Conservation (phyloP, 2,888 invertebrate genomes). For the Frankliniella intonsa region DNA sequence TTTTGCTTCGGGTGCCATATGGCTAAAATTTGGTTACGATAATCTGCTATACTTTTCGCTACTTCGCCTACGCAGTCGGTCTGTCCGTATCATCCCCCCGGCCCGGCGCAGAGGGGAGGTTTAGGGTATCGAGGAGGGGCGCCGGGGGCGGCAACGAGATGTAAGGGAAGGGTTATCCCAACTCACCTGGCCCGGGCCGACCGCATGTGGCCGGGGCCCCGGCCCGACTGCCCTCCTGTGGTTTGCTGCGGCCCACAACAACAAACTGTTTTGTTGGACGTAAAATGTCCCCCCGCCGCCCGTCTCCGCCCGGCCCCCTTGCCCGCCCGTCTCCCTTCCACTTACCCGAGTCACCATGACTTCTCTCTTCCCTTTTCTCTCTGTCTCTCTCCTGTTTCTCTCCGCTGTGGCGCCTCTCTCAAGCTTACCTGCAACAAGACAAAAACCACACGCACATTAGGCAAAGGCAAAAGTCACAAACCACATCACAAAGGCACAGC, state of each 20-base stretch:
- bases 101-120: too few relatives aligned
- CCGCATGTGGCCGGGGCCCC: background rate
- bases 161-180: constrained; percentile 1
- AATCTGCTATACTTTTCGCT: too few relatives aligned
- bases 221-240: background rate
- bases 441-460: constrained; percentile 10
- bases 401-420: background rate
- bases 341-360: background rate
- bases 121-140: background rate
- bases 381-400: background rate
- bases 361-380: background rate
- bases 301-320: background rate
- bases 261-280: background rate
- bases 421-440: constrained; percentile 2
- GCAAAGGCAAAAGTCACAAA: background rate
- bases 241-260: background rate
- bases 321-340: background rate
- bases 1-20: too few relatives aligned
- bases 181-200: background rate
- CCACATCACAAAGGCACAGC: background rate
- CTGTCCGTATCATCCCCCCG: too few relatives aligned
- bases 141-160: background rate
- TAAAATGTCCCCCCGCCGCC: background rate
- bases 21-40: too few relatives aligned
- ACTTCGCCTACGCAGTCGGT: too few relatives aligned